phyloP scores from a whole-genome alignment of 2,113 vertebrate genomes.

The rat (Rattus norvegicus) region DNA sequence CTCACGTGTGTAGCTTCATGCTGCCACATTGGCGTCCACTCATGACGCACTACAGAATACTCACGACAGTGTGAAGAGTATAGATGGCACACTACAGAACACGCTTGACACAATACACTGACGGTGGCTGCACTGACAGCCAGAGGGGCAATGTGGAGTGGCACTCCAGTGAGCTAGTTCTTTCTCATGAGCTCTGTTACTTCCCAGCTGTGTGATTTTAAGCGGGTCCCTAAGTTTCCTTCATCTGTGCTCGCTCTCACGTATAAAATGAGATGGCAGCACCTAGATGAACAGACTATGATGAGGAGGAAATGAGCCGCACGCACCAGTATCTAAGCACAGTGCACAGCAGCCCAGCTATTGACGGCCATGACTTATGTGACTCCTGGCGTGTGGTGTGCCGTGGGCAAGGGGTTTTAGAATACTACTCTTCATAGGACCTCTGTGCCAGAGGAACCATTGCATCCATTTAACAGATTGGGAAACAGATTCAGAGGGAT shows the following conservation, averaged over 20 bases:
- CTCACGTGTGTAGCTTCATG: not conserved
- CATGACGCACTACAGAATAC: not conserved
- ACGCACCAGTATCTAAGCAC: not conserved
- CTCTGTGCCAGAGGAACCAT: not conserved
- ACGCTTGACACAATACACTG: too few species aligned
- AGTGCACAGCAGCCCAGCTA: not conserved
- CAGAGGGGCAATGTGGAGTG: not conserved
- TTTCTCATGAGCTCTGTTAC: not conserved
- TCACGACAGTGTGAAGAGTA: too few species aligned
- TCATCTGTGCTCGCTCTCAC: not conserved
- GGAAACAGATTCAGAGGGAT: not conserved
- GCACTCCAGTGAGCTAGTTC: not conserved
- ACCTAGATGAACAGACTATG: not conserved
- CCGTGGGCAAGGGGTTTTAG: not conserved
- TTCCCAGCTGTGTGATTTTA: not conserved
- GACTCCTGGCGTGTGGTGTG: accelerated
- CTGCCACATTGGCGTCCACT: not conserved
- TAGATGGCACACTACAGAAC: not conserved
- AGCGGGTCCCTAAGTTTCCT: not conserved
- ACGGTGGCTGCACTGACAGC: not conserved
- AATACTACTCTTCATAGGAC: not conserved
- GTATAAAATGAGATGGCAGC: slow-evolving; percentile 9
- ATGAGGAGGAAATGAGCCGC: not conserved
- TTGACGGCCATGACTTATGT: not conserved
- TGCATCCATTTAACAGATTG: not conserved